phyloP scores from a whole-genome alignment of 2,888 invertebrate species.

The Xylota segnis region DNA sequence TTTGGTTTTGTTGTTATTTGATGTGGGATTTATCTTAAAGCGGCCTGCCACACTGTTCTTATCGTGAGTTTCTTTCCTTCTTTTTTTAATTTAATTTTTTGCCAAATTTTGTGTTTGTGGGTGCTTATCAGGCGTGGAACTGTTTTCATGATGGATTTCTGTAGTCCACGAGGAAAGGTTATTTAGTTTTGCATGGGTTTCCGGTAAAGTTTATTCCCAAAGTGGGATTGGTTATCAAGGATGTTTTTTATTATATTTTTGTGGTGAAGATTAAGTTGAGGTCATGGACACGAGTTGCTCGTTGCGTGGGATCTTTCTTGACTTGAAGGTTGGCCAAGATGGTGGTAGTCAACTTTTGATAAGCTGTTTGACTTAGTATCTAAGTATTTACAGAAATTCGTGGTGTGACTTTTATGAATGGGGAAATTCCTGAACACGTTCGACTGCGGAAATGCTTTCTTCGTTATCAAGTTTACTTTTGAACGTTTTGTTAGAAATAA shows the following conservation, averaged over 20 bases:
- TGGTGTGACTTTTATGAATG: not conserved
- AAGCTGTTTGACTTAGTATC: not conserved
- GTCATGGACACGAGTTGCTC: not conserved
- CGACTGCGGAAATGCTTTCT: not conserved
- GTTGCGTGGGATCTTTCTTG: not conserved
- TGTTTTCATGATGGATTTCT: conserved; percentile 28
- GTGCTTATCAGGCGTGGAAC: conserved; percentile 36
- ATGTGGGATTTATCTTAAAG: conserved; percentile 40
- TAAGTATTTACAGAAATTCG: not conserved
- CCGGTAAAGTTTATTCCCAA: conserved; percentile 33
- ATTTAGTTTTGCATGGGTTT: conserved; percentile 30
- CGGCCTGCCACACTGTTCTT: not conserved
- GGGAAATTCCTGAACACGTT: not conserved
- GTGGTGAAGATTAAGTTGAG: conserved; percentile 12
- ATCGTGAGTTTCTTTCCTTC: not conserved
- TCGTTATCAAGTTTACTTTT: not conserved
- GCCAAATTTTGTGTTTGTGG: conserved; percentile 19
- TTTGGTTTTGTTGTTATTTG: conserved; percentile 7
- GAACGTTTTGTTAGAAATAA: too few species aligned
- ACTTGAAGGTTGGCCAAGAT: not conserved
- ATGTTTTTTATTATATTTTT: not conserved
- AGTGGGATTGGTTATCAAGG: conserved; percentile 13
- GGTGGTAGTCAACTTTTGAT: too few species aligned
- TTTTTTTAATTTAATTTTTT: conserved; percentile 12
- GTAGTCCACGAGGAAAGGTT: conserved; percentile 45